These are phyloP conservation scores for Bufotes viridis DNA, from an alignment of 2,797 vertebrate species.

Conservation along the genomic window DNA sequence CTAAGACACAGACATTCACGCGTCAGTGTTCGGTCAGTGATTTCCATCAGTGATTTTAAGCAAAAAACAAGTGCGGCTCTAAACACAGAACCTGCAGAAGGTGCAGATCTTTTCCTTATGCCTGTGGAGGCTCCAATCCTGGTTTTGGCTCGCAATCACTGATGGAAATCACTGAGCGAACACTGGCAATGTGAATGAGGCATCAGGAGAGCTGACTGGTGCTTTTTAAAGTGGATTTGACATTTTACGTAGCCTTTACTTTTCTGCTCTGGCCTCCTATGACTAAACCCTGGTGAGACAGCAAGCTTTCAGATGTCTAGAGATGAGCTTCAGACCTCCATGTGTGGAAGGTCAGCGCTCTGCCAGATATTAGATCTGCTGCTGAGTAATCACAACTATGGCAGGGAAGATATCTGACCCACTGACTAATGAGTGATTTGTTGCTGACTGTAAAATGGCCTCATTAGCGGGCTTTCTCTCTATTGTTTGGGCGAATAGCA, in stretches of 20 bases:
- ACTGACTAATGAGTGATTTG: neutral
- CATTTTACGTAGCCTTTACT: neutral
- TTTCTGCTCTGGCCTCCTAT: neutral
- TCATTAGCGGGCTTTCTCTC: neutral
- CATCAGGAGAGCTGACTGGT: too few relatives aligned
- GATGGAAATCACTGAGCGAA: too few relatives aligned
- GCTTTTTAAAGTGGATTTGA: too few relatives aligned
- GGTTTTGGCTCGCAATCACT: too few relatives aligned
- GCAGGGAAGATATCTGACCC: neutral
- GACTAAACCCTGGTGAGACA: conserved; percentile 9
- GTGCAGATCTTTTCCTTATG: too few relatives aligned
- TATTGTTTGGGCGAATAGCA: neutral
- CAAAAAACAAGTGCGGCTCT: too few relatives aligned
- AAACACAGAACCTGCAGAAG: too few relatives aligned
- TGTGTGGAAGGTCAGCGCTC: neutral
- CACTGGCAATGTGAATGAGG: too few relatives aligned
- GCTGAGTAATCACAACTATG: neutral
- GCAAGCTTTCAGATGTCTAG: neutral
- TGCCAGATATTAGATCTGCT: neutral
- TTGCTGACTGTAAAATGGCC: neutral
- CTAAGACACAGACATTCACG: too few relatives aligned
- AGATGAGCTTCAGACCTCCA: neutral
- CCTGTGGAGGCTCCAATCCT: too few relatives aligned
- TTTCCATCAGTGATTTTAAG: too few relatives aligned
- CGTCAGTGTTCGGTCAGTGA: too few relatives aligned